These are phyloP conservation scores for Dicyrtoma fusca DNA, from an alignment of 2,888 invertebrate genomes.

Conservation along the genomic window DNA sequence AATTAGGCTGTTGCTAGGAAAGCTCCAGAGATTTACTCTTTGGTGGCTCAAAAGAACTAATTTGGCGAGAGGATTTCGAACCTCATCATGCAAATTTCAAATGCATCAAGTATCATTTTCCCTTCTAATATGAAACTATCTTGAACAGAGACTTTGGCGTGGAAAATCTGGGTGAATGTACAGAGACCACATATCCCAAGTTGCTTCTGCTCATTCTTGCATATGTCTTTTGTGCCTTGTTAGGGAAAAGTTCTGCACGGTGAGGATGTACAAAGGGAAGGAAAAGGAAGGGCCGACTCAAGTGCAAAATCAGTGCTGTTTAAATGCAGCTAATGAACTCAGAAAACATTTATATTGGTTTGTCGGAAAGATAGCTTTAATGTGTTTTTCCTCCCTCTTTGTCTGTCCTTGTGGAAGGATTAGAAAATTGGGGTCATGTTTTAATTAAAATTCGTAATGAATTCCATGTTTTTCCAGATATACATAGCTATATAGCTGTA, in stretches of 20 bases:
- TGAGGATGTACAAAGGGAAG: too few relatives aligned
- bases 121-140: slow-evolving; percentile 2
- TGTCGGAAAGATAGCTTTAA: slow-evolving; percentile 5
- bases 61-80: slow-evolving; percentile 8
- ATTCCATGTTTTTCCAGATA: too few relatives aligned
- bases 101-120: slow-evolving; percentile 22
- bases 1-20: neutral
- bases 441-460: too few relatives aligned
- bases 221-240: too few relatives aligned
- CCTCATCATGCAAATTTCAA: slow-evolving; percentile 21
- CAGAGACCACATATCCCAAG: too few relatives aligned
- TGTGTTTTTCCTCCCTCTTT: slow-evolving; percentile 4
- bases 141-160: neutral
- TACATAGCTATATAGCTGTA: too few relatives aligned
- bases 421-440: too few relatives aligned
- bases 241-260: too few relatives aligned
- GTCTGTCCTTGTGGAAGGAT: neutral
- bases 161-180: too few relatives aligned
- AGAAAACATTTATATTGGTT: slow-evolving; percentile 14
- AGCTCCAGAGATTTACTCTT: neutral
- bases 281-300: too few relatives aligned
- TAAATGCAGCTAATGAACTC: slow-evolving; percentile 27
- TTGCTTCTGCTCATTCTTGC: too few relatives aligned
- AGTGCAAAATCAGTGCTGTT: slow-evolving; percentile 6
- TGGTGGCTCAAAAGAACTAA: slow-evolving; percentile 6